These are phyloP conservation scores for Macrosteles quadrilineatus DNA, from an alignment of 1,140 invertebrate genomes.

Conservation along the genomic window DNA sequence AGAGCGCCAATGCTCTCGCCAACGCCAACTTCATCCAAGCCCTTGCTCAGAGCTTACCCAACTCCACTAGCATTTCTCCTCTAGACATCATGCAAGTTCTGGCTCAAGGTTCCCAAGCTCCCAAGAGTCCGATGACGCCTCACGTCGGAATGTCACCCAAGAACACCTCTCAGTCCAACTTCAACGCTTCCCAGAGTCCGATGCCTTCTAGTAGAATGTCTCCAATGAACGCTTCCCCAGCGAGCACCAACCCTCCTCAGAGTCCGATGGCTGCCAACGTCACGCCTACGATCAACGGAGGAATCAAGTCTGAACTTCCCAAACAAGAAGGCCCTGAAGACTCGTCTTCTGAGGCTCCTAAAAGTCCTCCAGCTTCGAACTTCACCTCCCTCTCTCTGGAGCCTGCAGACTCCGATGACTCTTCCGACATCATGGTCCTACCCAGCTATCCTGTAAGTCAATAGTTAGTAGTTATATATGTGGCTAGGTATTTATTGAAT, in stretches of 20 bases:
- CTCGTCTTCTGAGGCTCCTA: not conserved
- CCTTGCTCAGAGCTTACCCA: conserved; percentile 6
- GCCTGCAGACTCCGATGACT: conserved; percentile 1
- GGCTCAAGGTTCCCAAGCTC: not conserved
- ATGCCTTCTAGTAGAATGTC: conserved; percentile 6
- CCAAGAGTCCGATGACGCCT: conserved; percentile 17
- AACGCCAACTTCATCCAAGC: conserved; percentile 3
- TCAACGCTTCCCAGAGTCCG: conserved; percentile 6
- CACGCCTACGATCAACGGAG: not conserved
- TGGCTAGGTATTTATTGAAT: conserved; percentile 15
- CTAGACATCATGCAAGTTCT: conserved; percentile 15
- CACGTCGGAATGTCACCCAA: conserved; percentile 2
- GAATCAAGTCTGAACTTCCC: not conserved
- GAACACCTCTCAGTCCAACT: not conserved
- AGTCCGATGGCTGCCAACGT: conserved; percentile 7
- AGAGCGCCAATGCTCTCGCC: not conserved
- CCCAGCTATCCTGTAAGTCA: conserved; percentile 10
- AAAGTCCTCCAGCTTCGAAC: conserved; percentile 1
- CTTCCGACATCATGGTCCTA: not conserved
- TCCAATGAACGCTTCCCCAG: not conserved
- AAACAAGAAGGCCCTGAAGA: not conserved
- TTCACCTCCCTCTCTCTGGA: conserved; percentile 21
- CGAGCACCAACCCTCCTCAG: conserved; percentile 4
- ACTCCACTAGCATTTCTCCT: conserved; percentile 2
- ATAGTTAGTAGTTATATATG: conserved; percentile 3